Conservation (phyloP, 2,113 vertebrate species). For the Crotalus tigris region DNA sequence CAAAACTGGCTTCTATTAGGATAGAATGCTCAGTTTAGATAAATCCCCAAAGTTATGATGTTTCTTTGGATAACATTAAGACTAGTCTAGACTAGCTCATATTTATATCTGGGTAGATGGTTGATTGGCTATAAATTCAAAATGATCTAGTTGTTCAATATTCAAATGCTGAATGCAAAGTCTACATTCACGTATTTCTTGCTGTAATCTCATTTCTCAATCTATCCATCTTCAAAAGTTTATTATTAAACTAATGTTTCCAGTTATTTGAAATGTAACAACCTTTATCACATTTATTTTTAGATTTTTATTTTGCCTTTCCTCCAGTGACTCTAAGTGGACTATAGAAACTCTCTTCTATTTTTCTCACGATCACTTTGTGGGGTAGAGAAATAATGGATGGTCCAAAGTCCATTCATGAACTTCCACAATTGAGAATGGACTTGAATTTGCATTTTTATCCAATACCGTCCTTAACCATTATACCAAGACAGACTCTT, state of each 20-base stretch:
- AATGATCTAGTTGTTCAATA: not conserved
- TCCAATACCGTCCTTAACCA: not conserved
- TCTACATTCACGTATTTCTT: not conserved
- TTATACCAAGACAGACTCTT: not conserved
- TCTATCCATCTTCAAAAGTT: not conserved
- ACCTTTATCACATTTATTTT: not conserved
- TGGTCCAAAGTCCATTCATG: not conserved
- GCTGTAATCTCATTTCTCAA: not conserved
- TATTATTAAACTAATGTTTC: not conserved
- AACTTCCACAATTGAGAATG: not conserved
- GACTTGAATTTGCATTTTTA: not conserved
- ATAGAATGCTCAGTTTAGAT: not conserved
- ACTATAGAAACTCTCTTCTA: not conserved
- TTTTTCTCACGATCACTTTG: not conserved
- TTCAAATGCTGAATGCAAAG: not conserved
- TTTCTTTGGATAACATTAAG: not conserved
- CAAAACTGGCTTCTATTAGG: too few relatives aligned
- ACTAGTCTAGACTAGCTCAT: not conserved
- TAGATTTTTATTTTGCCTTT: not conserved
- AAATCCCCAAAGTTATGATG: not conserved
- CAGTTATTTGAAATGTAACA: not conserved
- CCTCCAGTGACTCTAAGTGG: not conserved
- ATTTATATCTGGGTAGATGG: not conserved
- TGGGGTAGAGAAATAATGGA: not conserved
- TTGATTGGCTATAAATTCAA: not conserved